A percentile compares a stretch with the other conserved stretches of the same genome.
These are phyloP conservation scores for Gisinianus flammeolus DNA, from an alignment of 2,888 invertebrate genomes.

Conservation along the genomic window DNA sequence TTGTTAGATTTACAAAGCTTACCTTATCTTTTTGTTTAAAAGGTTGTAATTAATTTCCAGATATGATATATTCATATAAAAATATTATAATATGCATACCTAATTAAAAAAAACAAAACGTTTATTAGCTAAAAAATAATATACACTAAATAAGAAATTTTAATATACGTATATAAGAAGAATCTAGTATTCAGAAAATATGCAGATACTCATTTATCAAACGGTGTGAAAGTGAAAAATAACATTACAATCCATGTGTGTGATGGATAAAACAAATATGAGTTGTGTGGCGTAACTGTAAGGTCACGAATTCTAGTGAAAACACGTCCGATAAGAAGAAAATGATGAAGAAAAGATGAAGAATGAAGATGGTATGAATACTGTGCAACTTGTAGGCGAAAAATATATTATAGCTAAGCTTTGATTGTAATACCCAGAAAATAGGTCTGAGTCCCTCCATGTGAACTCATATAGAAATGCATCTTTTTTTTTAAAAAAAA, in stretches of 20 bases:
- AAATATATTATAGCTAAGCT: neutral
- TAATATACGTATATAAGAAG: neutral
- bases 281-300: neutral
- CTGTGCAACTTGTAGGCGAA: neutral
- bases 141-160: neutral
- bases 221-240: neutral
- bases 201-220: neutral
- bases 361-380: neutral
- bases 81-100: neutral
- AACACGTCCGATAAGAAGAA: neutral
- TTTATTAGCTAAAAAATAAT: neutral
- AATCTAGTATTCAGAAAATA: neutral
- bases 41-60: neutral
- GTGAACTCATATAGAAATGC: no score
- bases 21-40: neutral
- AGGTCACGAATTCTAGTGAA: no score
- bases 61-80: constrained; percentile 1
- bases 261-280: neutral
- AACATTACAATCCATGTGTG: neutral
- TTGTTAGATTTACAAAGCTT: neutral
- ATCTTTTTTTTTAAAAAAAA: neutral
- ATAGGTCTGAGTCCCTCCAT: no score
- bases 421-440: neutral
- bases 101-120: neutral
- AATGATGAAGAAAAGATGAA: neutral